Evolutionary conservation across 2,888 invertebrate genomes (phyloP).

Genomic region (Phortica okadai): DNA sequence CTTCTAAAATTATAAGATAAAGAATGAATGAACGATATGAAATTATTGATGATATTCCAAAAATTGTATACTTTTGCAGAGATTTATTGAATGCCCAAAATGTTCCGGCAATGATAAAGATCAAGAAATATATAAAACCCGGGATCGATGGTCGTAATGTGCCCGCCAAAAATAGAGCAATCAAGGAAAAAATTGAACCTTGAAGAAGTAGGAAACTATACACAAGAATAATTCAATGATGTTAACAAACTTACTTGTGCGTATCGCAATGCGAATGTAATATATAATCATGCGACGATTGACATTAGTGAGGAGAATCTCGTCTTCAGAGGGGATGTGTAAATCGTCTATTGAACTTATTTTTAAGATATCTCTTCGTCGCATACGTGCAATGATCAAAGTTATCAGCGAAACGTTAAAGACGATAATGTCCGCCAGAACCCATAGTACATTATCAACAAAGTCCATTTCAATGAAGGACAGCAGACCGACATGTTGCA

Average conservation of each 20-base stretch:
- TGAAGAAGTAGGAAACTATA: neutral
- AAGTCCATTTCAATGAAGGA: constrained; percentile 47
- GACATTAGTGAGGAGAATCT: constrained; percentile 33
- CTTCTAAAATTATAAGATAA: constrained; percentile 27
- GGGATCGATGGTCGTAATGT: constrained; percentile 87
- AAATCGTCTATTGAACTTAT: neutral
- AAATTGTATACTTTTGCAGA: constrained; percentile 37
- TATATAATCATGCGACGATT: constrained; percentile 54
- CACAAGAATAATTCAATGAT: neutral
- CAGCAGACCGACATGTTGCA: constrained; percentile 52
- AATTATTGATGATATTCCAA: neutral
- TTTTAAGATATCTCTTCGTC: neutral
- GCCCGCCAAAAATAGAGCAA: constrained; percentile 52
- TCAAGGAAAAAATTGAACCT: constrained; percentile 56
- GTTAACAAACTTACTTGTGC: constrained; percentile 47
- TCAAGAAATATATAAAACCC: constrained; percentile 88
- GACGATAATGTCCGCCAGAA: constrained; percentile 50
- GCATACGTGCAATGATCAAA: constrained; percentile 39
- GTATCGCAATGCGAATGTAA: constrained; percentile 52
- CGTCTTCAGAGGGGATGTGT: constrained; percentile 19
- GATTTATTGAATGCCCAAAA: constrained; percentile 82
- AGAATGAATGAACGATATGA: neutral
- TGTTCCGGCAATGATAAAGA: constrained; percentile 88
- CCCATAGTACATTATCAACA: constrained; percentile 47
- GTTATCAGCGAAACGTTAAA: constrained; percentile 35